phyloP scores from a whole-genome alignment of 2,888 invertebrate species.

The Theretra japonica region DNA sequence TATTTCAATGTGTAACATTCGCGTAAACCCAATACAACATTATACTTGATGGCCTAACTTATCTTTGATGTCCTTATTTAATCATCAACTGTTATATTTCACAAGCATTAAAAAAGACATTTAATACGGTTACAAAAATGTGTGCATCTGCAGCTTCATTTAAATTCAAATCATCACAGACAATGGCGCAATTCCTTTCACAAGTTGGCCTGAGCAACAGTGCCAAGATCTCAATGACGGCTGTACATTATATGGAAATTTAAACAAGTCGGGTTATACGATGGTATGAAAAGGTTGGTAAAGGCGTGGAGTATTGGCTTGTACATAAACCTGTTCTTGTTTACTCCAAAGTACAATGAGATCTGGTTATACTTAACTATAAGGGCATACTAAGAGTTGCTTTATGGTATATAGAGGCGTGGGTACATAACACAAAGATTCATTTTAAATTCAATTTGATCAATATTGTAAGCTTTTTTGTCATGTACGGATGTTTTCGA shows the following conservation, averaged over 20 bases:
- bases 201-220: neutral
- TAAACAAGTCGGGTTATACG: slow-evolving; percentile 8
- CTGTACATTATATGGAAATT: neutral
- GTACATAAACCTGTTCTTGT: slow-evolving; percentile 59
- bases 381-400: neutral
- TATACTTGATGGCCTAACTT: neutral
- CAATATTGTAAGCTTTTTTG: too few relatives aligned
- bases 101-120: neutral
- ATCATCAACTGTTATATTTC: neutral
- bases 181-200: slow-evolving; percentile 15
- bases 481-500: neutral
- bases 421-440: neutral
- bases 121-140: neutral
- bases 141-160: neutral
- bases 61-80: neutral
- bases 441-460: neutral
- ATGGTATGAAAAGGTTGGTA: slow-evolving; percentile 6
- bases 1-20: too few relatives aligned
- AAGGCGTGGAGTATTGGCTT: slow-evolving; percentile 38
- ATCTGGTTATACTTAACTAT: slow-evolving; percentile 36
- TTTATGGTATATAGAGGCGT: neutral
- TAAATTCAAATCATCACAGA: slow-evolving; percentile 18
- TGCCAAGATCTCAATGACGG: neutral
- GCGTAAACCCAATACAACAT: too few relatives aligned
- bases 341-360: slow-evolving; percentile 56